These are phyloP conservation scores for Aspidiotus rigidus DNA, from an alignment of 2,888 invertebrate species.

Conservation along the genomic window DNA sequence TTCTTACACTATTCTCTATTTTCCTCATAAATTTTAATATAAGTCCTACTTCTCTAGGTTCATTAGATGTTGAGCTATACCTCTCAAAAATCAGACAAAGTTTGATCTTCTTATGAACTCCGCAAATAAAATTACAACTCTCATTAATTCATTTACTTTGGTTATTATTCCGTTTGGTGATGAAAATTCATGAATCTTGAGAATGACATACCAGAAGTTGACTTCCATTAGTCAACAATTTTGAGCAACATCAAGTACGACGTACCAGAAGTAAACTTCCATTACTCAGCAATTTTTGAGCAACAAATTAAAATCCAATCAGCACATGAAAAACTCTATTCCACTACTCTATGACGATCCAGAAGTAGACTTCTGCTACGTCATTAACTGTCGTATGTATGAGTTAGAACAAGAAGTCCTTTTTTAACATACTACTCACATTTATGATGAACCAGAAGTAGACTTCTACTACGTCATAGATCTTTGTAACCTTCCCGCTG, in stretches of 20 bases:
- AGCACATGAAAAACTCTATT: constrained; percentile 1
- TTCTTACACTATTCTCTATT: no score
- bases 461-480: no score
- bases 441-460: no score
- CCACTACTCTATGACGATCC: constrained; percentile 1
- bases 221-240: not conserved
- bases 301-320: constrained; percentile 1
- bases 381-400: not conserved
- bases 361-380: constrained; percentile 7
- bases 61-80: no score
- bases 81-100: no score
- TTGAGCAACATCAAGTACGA: not conserved
- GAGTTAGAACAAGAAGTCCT: not conserved
- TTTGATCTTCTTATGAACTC: no score
- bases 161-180: not conserved
- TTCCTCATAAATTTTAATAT: no score
- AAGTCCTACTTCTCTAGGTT: no score
- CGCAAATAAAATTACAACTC: no score
- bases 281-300: not conserved
- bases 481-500: no score
- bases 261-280: not conserved
- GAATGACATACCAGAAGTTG: not conserved
- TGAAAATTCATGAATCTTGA: not conserved
- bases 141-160: not conserved
- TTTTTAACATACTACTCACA: no score